Evolutionary conservation across 2,888 invertebrate genomes (phyloP).

Genomic region (Anarsia innoxiella): DNA sequence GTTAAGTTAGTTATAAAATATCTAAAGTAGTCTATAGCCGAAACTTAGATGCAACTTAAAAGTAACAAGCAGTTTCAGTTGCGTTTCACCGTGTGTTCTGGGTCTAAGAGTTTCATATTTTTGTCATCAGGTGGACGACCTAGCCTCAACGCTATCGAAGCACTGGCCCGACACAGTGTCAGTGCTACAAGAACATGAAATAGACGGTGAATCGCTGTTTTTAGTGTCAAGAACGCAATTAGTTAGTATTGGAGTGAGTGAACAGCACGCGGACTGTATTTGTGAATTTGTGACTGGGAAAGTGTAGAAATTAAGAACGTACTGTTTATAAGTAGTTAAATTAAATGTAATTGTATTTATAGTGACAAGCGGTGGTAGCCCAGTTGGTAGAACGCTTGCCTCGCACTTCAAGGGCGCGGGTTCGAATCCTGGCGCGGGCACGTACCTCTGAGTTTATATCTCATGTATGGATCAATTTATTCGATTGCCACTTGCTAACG

Average conservation of each 20-base stretch:
- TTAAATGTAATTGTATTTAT: no score
- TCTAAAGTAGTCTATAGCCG: neutral
- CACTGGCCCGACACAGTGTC: conserved; percentile 51
- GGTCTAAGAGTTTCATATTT: neutral
- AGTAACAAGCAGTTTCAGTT: neutral
- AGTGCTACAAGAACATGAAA: conserved; percentile 54
- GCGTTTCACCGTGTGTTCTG: neutral
- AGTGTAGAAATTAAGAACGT: no score
- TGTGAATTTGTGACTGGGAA: conserved; percentile 41
- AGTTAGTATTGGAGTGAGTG: conserved; percentile 47
- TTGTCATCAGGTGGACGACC: conserved; percentile 38
- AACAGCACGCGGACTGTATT: conserved; percentile 48
- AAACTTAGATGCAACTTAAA: neutral
- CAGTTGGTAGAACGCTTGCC: no score
- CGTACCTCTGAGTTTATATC: no score
- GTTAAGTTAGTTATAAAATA: neutral
- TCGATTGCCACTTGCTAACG: no score
- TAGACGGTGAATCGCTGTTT: conserved; percentile 58
- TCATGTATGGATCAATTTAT: no score
- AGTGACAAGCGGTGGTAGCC: no score
- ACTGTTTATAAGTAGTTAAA: no score
- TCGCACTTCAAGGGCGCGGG: no score
- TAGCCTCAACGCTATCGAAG: conserved; percentile 38
- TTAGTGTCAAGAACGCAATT: conserved; percentile 52
- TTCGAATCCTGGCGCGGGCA: no score